Conservation (phyloP, 2,113 vertebrate species). For the Abramis brama region DNA sequence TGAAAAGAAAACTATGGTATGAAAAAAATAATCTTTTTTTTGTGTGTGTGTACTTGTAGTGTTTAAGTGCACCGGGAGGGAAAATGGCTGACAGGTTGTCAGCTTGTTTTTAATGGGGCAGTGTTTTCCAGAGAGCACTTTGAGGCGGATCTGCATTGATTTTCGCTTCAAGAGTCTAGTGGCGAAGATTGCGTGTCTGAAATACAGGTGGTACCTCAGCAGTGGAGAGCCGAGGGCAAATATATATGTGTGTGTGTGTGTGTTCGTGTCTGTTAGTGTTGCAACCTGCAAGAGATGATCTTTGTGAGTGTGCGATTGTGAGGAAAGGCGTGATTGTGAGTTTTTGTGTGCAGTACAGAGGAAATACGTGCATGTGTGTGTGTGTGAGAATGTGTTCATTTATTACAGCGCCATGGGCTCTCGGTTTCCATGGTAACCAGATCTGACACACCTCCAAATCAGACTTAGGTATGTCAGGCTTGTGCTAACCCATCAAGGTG, state of each 20-base stretch:
- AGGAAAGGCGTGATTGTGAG: background rate
- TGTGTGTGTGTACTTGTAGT: conserved; percentile 3
- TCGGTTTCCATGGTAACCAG: conserved; percentile 36
- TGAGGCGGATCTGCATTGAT: conserved; percentile 23
- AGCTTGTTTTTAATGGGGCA: conserved; percentile 36
- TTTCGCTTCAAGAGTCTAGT: conserved; percentile 25
- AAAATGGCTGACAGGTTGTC: conserved; percentile 34
- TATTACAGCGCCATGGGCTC: conserved; percentile 12
- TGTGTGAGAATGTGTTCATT: background rate
- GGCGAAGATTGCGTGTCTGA: conserved; percentile 23
- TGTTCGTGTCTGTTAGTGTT: background rate
- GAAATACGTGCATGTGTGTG: background rate
- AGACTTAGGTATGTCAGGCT: conserved; percentile 41
- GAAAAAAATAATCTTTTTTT: background rate
- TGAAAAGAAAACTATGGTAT: background rate
- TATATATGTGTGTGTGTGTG: background rate
- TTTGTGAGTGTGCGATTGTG: background rate
- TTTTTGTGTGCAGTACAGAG: conserved; percentile 1
- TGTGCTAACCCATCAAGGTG: conserved; percentile 42
- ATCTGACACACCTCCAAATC: conserved; percentile 41
- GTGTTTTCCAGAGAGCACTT: conserved; percentile 22
- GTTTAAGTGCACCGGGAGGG: conserved; percentile 31
- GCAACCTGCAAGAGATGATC: background rate
- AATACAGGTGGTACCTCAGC: conserved; percentile 40
- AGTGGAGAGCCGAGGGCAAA: background rate